Base-by-base conservation (phyloP, 2,113 vertebrate genomes). In the Paramormyrops kingsleyae region DNA sequence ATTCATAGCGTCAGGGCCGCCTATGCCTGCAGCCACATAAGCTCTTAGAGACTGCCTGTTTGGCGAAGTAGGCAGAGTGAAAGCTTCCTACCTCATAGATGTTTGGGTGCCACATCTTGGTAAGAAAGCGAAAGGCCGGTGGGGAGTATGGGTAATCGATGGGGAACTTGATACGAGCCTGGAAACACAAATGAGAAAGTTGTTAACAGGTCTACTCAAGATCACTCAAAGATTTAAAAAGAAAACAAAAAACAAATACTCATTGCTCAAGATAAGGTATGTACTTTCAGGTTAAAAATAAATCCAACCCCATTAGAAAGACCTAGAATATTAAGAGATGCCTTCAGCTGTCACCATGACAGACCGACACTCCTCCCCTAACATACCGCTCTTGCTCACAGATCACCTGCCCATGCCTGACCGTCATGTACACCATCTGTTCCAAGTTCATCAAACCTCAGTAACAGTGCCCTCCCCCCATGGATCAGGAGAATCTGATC, bases 81-180 rank as follows among this genome's bases (percentile, higher is more conserved):
- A 27, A 27, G 6, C 21, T 50, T 10, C 88, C 62, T 92, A 98
- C 99, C 98, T 99, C 99, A 0, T 99, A 99, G 92, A 99, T 99
- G 94, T 99, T 99, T 39, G 99, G 99, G 93, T 99, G 99, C 99
- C 99, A 99, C 99, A 99, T 99, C 94, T 99, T 99, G 87, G 98
- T 99, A 85, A 99, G 95, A 94, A 99, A 99, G n/a, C 98, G 95
- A 90, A 99, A 99, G 88, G 98, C 96, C 0, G 99, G 99, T 4
- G 99, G 99, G 10, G 98, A 99, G 92, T 99, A 99, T 0, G 99
- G 98, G 88, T 99, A 99, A 92, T 99, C 99, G 0, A 98, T 97
- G 27, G 99, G 99, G 92, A 99, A 99, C 90, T 98, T 97, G 93
- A 99, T 97, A 74, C 97, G 97, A 88, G 99, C 97, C 99, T 99